Base-by-base conservation (phyloP, 2,113 vertebrate genomes). In the Myrmophylax atrothorax region DNA sequence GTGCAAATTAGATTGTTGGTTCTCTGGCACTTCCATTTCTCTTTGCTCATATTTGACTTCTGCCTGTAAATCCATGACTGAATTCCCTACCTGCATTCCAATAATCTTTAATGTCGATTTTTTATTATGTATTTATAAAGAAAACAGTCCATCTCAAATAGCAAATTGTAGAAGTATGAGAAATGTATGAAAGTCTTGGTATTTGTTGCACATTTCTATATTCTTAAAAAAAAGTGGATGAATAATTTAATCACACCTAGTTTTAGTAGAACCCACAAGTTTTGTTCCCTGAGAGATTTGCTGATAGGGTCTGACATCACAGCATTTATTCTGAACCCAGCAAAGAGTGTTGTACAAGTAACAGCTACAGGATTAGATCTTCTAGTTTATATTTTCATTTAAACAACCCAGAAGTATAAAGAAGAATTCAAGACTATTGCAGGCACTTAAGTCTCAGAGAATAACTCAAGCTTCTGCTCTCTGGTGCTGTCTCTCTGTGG, bases 1-100 rank as follows among this genome's bases (percentile, higher is more conserved):
- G 86, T 96, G 92, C 84, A 93, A 90, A 96, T 97, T 92, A 95
- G 91, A 95, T 94, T 93, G 89, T 92, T 91, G 35, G 63, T 84
- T 96, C 84, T 59, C 58, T 79, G 64, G 50, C 68, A 88, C 69
- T 92, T 96, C 84, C 35, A 95, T 95, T 95, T 97, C 59, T 97
- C 55, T 60, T 91, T 93, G 86, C 73, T 94, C 10, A 67, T 92
- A 87, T 96, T 88, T 94, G 62, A 87, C 90, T 91, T 92, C 63
- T 93, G 35, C 73, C 77, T 90, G 58, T 90, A 94, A 95, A 91
- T 82, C 80, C 59, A 68, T 63, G 77, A 84, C 75, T 93, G 62
- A 95, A 92, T 75, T 87, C 68, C 79, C 79, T 88, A 70, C 84
- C 79, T 94, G 66, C 79, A 77, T 96, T 94, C 74, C 80, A 90